Percentiles rank a stretch among this genome's conserved stretches.
Conservation (phyloP, 1,140 invertebrate genomes). For the Drosophila trapezifrons region DNA sequence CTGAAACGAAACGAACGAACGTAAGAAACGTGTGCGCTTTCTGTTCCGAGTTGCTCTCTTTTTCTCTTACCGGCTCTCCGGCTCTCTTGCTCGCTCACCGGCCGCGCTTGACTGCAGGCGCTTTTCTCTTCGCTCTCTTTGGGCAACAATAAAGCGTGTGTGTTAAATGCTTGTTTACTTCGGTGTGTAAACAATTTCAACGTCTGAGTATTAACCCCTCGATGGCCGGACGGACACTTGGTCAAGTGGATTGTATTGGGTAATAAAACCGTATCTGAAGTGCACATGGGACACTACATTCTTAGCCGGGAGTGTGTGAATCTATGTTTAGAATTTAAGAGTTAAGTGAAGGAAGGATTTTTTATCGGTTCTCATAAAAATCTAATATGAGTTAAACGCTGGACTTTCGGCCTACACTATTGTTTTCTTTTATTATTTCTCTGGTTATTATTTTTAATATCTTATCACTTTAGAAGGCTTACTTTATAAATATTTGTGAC, state of each 20-base stretch:
- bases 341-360: too few relatives aligned
- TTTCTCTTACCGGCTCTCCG: background rate
- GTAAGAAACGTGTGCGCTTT: conserved; percentile 4
- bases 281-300: too few relatives aligned
- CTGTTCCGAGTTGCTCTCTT: background rate
- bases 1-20: background rate
- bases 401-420: too few relatives aligned
- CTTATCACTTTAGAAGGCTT: too few relatives aligned
- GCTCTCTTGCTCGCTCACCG: background rate
- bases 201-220: background rate
- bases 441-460: too few relatives aligned
- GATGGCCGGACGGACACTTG: background rate
- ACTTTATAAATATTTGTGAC: too few relatives aligned
- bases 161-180: background rate
- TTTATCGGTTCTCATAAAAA: too few relatives aligned
- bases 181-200: conserved; percentile 1
- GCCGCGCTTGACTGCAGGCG: background rate
- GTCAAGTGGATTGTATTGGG: too few relatives aligned
- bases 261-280: background rate
- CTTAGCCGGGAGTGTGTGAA: too few relatives aligned
- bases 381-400: too few relatives aligned
- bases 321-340: too few relatives aligned
- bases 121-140: conserved; percentile 2
- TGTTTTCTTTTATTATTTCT: too few relatives aligned
- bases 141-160: background rate